Percentiles rank a stretch among this genome's conserved stretches.
These are phyloP conservation scores for Melanargia galathea DNA, from an alignment of 2,888 invertebrate genomes.

Conservation along the genomic window DNA sequence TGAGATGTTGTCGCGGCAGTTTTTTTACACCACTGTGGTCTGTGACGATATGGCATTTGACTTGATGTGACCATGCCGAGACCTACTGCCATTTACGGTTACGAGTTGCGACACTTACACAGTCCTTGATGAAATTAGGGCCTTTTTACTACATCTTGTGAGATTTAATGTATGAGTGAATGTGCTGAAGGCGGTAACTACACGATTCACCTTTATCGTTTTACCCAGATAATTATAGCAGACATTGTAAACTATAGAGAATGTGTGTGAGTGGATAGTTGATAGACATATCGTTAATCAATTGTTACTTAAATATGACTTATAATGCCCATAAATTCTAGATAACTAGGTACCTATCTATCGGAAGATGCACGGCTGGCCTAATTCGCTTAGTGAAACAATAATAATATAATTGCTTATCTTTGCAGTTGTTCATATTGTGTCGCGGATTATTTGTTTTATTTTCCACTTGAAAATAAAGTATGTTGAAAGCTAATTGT, in stretches of 20 bases:
- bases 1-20: conserved; percentile 15
- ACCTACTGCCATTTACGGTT: conserved; percentile 21
- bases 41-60: conserved; percentile 18
- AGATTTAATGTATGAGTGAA: too few relatives aligned
- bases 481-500: neutral
- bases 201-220: too few relatives aligned
- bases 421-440: neutral
- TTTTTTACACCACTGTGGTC: conserved; percentile 14
- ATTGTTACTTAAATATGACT: neutral
- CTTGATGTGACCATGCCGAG: conserved; percentile 5
- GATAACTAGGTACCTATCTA: conserved; percentile 43
- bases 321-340: neutral
- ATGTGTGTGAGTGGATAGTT: neutral
- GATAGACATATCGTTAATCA: neutral
- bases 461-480: neutral
- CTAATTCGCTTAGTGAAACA: conserved; percentile 50
- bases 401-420: conserved; percentile 31
- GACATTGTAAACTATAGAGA: too few relatives aligned
- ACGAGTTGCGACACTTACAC: too few relatives aligned
- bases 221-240: too few relatives aligned
- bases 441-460: neutral
- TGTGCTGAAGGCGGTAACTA: neutral
- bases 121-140: conserved; percentile 17
- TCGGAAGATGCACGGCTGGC: conserved; percentile 58
- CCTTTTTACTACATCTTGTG: neutral